A percentile compares a stretch with the other conserved stretches of the same genome.
Evolutionary conservation across 2,797 vertebrate species (phyloP).

Genomic region (Petrocephalus schoutedeni): DNA sequence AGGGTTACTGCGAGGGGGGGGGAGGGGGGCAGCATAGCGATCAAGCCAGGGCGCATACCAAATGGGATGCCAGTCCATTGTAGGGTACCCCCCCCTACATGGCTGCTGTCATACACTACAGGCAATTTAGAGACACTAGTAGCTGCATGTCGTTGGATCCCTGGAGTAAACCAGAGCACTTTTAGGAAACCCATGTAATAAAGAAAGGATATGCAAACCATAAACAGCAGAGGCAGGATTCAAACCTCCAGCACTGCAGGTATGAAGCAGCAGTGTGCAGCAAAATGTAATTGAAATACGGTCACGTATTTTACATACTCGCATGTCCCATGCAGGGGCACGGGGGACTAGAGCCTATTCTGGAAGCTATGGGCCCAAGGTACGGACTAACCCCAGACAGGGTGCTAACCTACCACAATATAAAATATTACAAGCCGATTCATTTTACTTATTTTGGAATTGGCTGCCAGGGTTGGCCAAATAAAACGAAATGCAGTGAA

Average conservation of each 20-base stretch:
- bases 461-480: background rate
- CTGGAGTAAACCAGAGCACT: background rate
- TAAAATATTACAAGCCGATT: background rate
- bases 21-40: background rate
- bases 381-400: background rate
- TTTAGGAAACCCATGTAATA: background rate
- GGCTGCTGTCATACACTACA: background rate
- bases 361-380: background rate
- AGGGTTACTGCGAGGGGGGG: background rate
- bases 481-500: background rate
- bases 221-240: background rate
- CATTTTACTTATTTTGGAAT: background rate
- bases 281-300: no score
- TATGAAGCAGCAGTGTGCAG: no score
- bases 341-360: background rate
- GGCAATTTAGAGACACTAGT: background rate
- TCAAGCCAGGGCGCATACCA: background rate
- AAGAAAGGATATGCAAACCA: background rate
- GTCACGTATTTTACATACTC: background rate
- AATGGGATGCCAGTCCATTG: background rate
- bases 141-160: background rate
- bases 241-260: background rate
- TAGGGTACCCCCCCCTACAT: background rate
- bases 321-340: background rate
- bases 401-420: background rate